These are phyloP conservation scores for Melanostoma mellinum DNA, from an alignment of 2,888 invertebrate genomes.

Conservation along the genomic window DNA sequence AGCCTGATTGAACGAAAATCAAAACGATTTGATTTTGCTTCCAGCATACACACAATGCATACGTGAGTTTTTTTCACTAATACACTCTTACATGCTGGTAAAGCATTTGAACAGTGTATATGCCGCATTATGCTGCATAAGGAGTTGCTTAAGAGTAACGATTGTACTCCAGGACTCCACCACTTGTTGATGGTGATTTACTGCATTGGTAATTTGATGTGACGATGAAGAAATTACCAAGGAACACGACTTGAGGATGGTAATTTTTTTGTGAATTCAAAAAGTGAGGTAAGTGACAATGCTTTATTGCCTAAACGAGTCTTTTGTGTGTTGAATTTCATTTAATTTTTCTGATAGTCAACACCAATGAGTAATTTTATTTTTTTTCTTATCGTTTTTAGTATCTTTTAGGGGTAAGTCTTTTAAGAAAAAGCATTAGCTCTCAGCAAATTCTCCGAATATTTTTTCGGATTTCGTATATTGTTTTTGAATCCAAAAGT, in stretches of 20 bases:
- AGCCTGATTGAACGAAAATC: too few relatives aligned
- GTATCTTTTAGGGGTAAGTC: conserved; percentile 15
- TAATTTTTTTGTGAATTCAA: conserved; percentile 65
- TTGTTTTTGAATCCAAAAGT: too few relatives aligned
- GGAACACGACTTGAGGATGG: conserved; percentile 45
- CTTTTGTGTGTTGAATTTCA: conserved; percentile 64
- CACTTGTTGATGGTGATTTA: conserved; percentile 63
- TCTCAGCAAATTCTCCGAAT: too few relatives aligned
- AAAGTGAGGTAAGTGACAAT: conserved; percentile 40
- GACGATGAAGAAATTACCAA: conserved; percentile 66
- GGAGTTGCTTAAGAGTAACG: conserved; percentile 29
- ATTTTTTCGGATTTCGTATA: too few relatives aligned
- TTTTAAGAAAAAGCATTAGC: too few relatives aligned
- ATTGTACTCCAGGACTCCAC: conserved; percentile 11
- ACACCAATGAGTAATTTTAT: conserved; percentile 69
- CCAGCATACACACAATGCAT: too few relatives aligned
- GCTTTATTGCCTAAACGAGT: conserved; percentile 56
- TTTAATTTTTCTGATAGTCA: conserved; percentile 67
- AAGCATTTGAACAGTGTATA: too few relatives aligned
- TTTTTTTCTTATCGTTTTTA: conserved; percentile 35
- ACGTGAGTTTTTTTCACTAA: too few relatives aligned
- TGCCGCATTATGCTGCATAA: conserved; percentile 52
- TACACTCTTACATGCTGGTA: too few relatives aligned
- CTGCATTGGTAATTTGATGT: conserved; percentile 53
- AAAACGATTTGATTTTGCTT: too few relatives aligned